Percentiles rank a stretch among this genome's conserved stretches.
phyloP scores from a whole-genome alignment of 2,888 invertebrate species.

The Mystacides longicornis region DNA sequence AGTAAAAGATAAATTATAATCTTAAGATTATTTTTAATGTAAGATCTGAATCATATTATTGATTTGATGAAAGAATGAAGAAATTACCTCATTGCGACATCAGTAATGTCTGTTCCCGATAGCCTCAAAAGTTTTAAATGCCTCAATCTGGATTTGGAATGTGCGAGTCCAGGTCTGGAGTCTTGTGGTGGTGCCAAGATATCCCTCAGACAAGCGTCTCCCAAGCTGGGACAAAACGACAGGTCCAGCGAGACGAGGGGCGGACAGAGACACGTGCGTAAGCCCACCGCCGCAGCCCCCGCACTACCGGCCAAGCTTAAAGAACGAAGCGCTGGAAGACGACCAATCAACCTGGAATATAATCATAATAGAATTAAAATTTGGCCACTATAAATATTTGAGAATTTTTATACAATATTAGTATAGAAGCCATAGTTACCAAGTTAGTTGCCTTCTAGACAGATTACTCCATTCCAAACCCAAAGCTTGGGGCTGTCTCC shows the following conservation, averaged over 20 bases:
- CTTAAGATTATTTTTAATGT: too few species aligned
- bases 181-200: constrained; percentile 82
- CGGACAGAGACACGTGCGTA: constrained; percentile 76
- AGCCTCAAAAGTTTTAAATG: constrained; percentile 68
- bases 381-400: neutral
- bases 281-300: constrained; percentile 69
- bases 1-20: too few species aligned
- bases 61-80: neutral
- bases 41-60: constrained; percentile 30
- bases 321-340: constrained; percentile 75
- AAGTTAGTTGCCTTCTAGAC: constrained; percentile 80
- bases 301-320: constrained; percentile 72
- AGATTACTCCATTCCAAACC: constrained; percentile 84
- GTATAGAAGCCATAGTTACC: constrained; percentile 46
- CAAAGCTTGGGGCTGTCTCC: constrained; percentile 80
- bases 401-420: too few species aligned
- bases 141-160: constrained; percentile 68
- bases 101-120: constrained; percentile 84
- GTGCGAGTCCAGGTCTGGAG: constrained; percentile 67
- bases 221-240: constrained; percentile 78
- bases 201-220: constrained; percentile 77
- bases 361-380: constrained; percentile 1
- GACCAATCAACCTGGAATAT: constrained; percentile 56
- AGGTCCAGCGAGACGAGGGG: constrained; percentile 71
- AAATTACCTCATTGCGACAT: constrained; percentile 63